Base-by-base conservation (phyloP, 2,888 invertebrate genomes). In the Rotaria socialis region DNA sequence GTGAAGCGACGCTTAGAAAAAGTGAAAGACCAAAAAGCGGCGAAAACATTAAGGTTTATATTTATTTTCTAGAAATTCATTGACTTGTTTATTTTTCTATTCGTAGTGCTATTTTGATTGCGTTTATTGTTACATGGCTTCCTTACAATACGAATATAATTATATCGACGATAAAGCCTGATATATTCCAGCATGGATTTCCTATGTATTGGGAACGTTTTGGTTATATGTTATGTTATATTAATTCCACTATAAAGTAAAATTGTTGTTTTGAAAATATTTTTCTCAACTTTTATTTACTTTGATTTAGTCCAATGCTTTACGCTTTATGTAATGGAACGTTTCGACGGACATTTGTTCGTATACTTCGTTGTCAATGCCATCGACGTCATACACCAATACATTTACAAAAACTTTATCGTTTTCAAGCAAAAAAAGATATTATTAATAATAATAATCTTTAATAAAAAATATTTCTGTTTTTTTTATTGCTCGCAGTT, bases 91-190 rank as follows among this genome's bases (percentile, higher is more conserved):
- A 16, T 74, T 41, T 22, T n/a, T 80, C 8, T 80, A 47, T 80
- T 5, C 8, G 10, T 80, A 90, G 90, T 87, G 99, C 99, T 88
- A 99, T 99, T 88, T 93, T 99, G 88, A 92, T 97, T 87, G 97
- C 98, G 87, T 99, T 99, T 92, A 96, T 99, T 89, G 94, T 99
- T 89, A 99, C 99, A 84, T 99, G 99, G 99, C 96, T 97, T 88
- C 99, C 99, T 7, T 91, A 91, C 88, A 91, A 90, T 87, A 89
- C 91, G 84, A 87, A 87, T 84, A 85, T 87, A 24, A 85, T 87
- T 47, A 80, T 80, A 43, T 80, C 80, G 10, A 80, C 80, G 10
- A 80, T 80, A 7, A 80, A 80, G n/a, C 80, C 80, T n/a, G 80
- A 80, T 80, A 47, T 47, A 80, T 80, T 80, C 16, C 3, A 1